Conservation (phyloP, 2,888 invertebrate species). For the Megastigmus dorsalis region DNA sequence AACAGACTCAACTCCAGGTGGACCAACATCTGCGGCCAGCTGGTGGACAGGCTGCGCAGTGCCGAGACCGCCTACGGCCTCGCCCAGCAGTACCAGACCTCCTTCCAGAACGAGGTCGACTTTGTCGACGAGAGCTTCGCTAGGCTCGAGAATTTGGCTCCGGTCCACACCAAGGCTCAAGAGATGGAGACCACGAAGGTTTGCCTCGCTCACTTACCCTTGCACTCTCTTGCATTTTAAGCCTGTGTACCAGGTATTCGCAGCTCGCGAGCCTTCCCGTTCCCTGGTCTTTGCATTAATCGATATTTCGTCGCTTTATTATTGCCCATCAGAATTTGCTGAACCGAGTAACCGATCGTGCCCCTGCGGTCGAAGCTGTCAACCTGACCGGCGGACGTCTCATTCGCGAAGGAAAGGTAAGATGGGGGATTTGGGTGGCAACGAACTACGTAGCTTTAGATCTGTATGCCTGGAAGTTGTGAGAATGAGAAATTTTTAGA, state of each 20-base stretch:
- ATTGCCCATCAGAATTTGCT: constrained; percentile 91
- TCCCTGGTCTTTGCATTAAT: too few relatives aligned
- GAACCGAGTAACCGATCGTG: constrained; percentile 93
- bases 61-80: constrained; percentile 85
- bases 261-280: too few relatives aligned
- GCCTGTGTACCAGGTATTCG: too few relatives aligned
- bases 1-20: constrained; percentile 91
- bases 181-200: constrained; percentile 89
- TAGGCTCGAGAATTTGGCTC: constrained; percentile 85
- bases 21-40: constrained; percentile 92
- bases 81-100: constrained; percentile 92
- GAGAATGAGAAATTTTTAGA: constrained; percentile 61
- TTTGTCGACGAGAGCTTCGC: constrained; percentile 92
- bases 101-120: constrained; percentile 89
- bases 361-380: constrained; percentile 95
- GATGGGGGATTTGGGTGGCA: constrained; percentile 77
- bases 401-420: constrained; percentile 98
- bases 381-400: constrained; percentile 96
- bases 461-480: constrained; percentile 64
- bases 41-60: constrained; percentile 91
- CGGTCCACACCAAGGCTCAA: constrained; percentile 80
- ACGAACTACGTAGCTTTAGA: constrained; percentile 44
- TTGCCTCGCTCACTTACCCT: too few relatives aligned
- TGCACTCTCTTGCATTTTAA: too few relatives aligned
- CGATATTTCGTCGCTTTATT: too few relatives aligned